phyloP scores from a whole-genome alignment of 2,888 invertebrate species.

The Lepidocyrtoides sp. region DNA sequence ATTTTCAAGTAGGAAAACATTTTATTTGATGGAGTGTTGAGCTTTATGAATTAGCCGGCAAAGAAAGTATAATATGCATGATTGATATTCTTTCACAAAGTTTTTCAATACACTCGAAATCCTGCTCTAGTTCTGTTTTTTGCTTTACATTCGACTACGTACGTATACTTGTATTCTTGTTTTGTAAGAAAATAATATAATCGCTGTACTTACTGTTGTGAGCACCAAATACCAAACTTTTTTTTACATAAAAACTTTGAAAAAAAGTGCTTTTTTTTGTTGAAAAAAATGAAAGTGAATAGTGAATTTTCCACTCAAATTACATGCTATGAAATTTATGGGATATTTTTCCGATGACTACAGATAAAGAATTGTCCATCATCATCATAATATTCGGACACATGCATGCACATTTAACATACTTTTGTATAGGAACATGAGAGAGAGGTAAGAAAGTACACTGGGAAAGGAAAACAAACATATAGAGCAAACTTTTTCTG shows the following conservation, averaged over 20 bases:
- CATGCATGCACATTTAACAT: background rate
- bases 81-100: slow-evolving; percentile 48
- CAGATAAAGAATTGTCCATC: slow-evolving; percentile 43
- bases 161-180: too few species aligned
- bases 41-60: slow-evolving; percentile 50
- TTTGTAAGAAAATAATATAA: background rate
- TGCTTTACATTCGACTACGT: too few species aligned
- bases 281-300: slow-evolving; percentile 24
- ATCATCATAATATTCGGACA: background rate
- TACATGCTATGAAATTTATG: slow-evolving; percentile 45
- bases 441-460: background rate
- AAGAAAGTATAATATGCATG: slow-evolving; percentile 12
- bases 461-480: background rate
- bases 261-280: background rate
- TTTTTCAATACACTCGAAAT: background rate
- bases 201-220: background rate
- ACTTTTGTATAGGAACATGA: background rate
- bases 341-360: slow-evolving; percentile 38
- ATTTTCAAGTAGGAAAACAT: slow-evolving; percentile 54
- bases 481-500: slow-evolving; percentile 20
- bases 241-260: too few species aligned
- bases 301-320: slow-evolving; percentile 38
- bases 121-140: background rate
- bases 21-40: slow-evolving; percentile 62
- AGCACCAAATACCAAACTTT: too few species aligned